phyloP scores from a whole-genome alignment of 2,888 invertebrate genomes.

The Hipparchia sbordonii region DNA sequence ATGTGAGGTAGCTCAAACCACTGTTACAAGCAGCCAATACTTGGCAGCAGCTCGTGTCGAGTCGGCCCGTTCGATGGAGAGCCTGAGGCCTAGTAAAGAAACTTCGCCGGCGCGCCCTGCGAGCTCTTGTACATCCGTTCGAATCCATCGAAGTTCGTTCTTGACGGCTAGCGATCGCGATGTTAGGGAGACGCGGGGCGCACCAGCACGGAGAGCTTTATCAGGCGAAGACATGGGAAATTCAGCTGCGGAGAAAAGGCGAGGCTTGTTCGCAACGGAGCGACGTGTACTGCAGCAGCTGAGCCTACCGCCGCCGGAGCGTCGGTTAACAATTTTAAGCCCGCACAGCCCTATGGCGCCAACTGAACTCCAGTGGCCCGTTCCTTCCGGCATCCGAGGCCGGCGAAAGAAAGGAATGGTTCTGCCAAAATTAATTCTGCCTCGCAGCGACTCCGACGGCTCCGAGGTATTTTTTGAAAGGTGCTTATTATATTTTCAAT shows the following conservation, averaged over 20 bases:
- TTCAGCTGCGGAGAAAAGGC: constrained; percentile 84
- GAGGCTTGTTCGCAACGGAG: constrained; percentile 87
- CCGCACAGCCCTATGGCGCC: constrained; percentile 89
- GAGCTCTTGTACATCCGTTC: constrained; percentile 75
- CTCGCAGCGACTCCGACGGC: constrained; percentile 89
- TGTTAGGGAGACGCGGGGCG: constrained; percentile 85
- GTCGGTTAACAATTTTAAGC: constrained; percentile 89
- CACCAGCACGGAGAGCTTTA: constrained; percentile 84
- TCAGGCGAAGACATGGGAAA: constrained; percentile 84
- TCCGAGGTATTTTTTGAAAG: constrained; percentile 86
- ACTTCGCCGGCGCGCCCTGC: constrained; percentile 81
- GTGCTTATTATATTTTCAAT: constrained; percentile 53
- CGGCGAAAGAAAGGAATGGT: constrained; percentile 88
- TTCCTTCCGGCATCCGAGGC: constrained; percentile 82
- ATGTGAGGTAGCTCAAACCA: constrained; percentile 81
- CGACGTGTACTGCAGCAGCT: constrained; percentile 86
- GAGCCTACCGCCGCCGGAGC: constrained; percentile 87
- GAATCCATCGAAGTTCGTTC: constrained; percentile 84
- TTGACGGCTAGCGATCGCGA: constrained; percentile 86
- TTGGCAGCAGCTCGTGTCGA: constrained; percentile 81
- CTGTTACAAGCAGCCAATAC: constrained; percentile 78
- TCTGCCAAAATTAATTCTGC: constrained; percentile 88
- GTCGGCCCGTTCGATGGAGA: constrained; percentile 88
- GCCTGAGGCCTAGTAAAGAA: constrained; percentile 84
- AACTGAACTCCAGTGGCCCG: constrained; percentile 85